phyloP scores from a whole-genome alignment of 2,113 vertebrate genomes.

The Parus major region DNA sequence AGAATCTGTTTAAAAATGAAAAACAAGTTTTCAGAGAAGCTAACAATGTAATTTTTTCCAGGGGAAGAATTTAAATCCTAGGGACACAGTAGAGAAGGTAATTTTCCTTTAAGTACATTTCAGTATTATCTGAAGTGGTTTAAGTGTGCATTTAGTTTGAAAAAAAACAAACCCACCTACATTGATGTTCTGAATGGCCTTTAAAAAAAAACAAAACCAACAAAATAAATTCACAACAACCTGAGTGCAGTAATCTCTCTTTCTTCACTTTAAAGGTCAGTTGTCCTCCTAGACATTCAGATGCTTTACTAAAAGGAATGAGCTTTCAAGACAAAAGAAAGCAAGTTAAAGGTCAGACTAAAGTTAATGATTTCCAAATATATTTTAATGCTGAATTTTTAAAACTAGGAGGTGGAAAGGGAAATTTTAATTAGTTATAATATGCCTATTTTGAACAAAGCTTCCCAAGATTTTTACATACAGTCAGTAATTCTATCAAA shows the following conservation, averaged over 20 bases:
- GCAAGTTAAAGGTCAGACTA: background rate
- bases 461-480: background rate
- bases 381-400: background rate
- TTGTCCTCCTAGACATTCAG: background rate
- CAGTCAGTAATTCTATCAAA: background rate
- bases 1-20: background rate
- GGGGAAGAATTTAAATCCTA: background rate
- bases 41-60: background rate
- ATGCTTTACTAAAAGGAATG: background rate
- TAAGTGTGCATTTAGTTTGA: background rate
- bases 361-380: slow-evolving; percentile 17
- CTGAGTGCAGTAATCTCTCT: background rate
- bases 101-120: slow-evolving; percentile 27
- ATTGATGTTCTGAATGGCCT: background rate
- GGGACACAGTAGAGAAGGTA: background rate
- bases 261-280: slow-evolving; percentile 27
- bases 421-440: background rate
- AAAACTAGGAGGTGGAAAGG: background rate
- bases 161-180: background rate
- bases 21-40: background rate
- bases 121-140: background rate
- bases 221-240: background rate
- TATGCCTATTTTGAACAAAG: background rate
- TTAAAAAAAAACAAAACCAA: background rate
- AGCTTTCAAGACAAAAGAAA: slow-evolving; percentile 17